Base-by-base conservation (phyloP, 2,113 vertebrate species). In the Paedocypris sp. region DNA sequence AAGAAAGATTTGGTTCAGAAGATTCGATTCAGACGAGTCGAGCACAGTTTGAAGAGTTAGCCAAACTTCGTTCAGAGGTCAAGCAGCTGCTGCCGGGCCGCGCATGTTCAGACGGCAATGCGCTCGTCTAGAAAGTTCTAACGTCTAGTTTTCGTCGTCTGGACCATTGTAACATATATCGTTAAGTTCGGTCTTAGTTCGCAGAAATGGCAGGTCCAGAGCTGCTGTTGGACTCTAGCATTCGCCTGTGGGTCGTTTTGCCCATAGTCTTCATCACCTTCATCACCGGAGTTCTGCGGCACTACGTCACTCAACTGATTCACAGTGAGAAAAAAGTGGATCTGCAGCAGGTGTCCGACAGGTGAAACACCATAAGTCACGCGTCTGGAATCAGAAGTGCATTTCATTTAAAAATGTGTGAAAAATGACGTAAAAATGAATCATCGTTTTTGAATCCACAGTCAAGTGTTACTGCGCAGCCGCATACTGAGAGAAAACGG, bases 241-340 rank as follows among this genome's bases (percentile, higher is more conserved):
- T 90, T 25, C 82, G 88, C 2, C 20, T 88, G 67, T 90, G 88
- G 87, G 87, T 90, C 3, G 83, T 90, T 3, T 69, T 90, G 43
- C 86, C 88, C 67, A 88, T 90, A 26, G 86, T 89, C 22, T 83
- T 87, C 52, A 87, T 90, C 73, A 89, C 88, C 3, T 85, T 89
- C 69, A 69, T 85, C 0, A 82, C 86, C 1, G 88, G 88, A 1
- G 74, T 90, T 64, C 71, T 88, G 31, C 84, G 88, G n/a, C 87
- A 89, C 74, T 87, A 88, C 8, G 75, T 89, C 8, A 85, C 84
- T 13, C 81, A 83, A 31, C 76, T 90, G 33, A 59, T 89, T 12
- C 86, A 87, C 64, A 84, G 77, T 3, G 85, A 89, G 41, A 86
- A 83, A 63, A 82, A 82, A 66, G 71, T 83, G 1, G 84, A 83